Percentiles rank a stretch among this genome's conserved stretches.
phyloP scores from a whole-genome alignment of 2,113 vertebrate species.

The Polyodon spathula region DNA sequence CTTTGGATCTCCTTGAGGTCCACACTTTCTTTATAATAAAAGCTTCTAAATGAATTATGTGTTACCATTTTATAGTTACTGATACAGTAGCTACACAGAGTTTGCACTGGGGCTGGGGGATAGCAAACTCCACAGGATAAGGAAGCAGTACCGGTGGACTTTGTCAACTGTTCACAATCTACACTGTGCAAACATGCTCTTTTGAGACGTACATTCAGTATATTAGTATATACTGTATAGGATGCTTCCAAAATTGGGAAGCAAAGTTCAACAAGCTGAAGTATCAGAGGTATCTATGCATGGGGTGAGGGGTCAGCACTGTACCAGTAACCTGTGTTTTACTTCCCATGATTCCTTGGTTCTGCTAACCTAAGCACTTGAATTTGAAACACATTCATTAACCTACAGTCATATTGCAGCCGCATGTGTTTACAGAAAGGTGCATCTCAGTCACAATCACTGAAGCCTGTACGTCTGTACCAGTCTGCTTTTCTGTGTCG shows the following conservation, averaged over 20 bases:
- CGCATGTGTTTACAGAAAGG: conserved; percentile 34
- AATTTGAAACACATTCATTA: too few relatives aligned
- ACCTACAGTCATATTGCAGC: not conserved
- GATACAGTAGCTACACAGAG: not conserved
- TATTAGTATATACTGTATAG: too few relatives aligned
- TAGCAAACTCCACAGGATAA: not conserved
- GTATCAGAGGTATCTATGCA: too few relatives aligned
- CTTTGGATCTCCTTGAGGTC: conserved; percentile 27
- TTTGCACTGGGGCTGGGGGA: not conserved
- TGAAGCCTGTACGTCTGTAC: conserved; percentile 35
- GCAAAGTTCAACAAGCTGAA: too few relatives aligned
- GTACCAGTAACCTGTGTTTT: too few relatives aligned
- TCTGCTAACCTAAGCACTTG: too few relatives aligned
- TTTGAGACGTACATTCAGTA: too few relatives aligned
- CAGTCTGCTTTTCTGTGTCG: conserved; percentile 24
- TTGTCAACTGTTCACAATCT: not conserved
- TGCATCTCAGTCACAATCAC: conserved; percentile 32
- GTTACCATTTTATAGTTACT: not conserved
- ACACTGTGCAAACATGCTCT: too few relatives aligned
- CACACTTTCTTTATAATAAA: conserved; percentile 18
- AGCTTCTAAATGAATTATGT: conserved; percentile 11
- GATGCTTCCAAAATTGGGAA: too few relatives aligned
- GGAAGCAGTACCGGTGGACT: not conserved
- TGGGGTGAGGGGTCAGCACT: too few relatives aligned
- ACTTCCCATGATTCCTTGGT: too few relatives aligned